These are phyloP conservation scores for Calosoma granatense DNA, from an alignment of 1,140 invertebrate genomes.

Conservation along the genomic window DNA sequence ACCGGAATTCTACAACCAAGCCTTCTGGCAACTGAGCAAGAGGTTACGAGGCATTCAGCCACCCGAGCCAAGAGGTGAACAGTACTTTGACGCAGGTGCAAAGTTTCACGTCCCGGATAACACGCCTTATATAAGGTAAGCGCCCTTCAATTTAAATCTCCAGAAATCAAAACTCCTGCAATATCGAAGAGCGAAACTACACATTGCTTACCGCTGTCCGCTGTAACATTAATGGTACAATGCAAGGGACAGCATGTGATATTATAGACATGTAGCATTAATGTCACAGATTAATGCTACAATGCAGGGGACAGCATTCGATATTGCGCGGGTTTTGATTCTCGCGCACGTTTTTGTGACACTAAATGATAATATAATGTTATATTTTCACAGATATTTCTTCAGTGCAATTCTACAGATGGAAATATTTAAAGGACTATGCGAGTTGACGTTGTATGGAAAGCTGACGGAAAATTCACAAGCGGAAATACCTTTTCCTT, in stretches of 20 bases:
- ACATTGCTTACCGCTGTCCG: too few species aligned
- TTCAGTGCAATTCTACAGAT: slow-evolving; percentile 61
- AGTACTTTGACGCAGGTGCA: slow-evolving; percentile 57
- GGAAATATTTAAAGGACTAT: slow-evolving; percentile 64
- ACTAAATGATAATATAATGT: background rate
- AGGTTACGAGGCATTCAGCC: slow-evolving; percentile 53
- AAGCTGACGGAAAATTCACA: slow-evolving; percentile 32
- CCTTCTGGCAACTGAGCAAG: slow-evolving; percentile 53
- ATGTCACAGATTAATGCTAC: too few species aligned
- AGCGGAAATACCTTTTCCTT: slow-evolving; percentile 28
- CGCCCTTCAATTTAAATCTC: background rate
- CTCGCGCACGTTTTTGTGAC: too few species aligned
- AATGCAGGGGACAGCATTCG: too few species aligned
- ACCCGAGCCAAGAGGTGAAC: slow-evolving; percentile 38
- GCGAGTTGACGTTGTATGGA: slow-evolving; percentile 49
- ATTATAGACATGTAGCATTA: too few species aligned
- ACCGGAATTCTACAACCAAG: slow-evolving; percentile 41
- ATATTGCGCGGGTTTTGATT: too few species aligned
- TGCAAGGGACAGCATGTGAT: too few species aligned
- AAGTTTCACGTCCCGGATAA: slow-evolving; percentile 63
- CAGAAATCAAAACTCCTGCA: too few species aligned
- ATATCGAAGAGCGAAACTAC: too few species aligned
- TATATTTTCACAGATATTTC: slow-evolving; percentile 50
- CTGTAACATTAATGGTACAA: too few species aligned
- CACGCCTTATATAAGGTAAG: slow-evolving; percentile 55